Evolutionary conservation across 2,113 vertebrate species (phyloP).

Genomic region (Nannobrachium achirus): DNA sequence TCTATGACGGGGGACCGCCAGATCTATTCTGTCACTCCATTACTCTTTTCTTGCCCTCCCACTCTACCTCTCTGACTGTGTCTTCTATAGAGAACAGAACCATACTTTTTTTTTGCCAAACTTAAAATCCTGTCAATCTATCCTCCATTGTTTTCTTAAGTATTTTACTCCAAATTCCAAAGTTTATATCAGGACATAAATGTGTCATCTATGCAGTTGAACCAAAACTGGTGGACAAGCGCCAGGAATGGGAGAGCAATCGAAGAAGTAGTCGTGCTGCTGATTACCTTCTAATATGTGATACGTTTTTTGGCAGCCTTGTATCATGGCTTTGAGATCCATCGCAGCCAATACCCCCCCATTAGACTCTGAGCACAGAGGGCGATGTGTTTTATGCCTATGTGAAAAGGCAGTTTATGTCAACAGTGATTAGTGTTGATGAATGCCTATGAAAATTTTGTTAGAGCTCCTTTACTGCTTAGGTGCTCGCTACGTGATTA

Average conservation of each 20-base stretch:
- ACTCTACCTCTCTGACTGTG: neutral
- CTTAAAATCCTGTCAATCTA: slow-evolving; percentile 20
- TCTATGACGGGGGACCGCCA: neutral
- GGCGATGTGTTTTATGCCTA: slow-evolving; percentile 68
- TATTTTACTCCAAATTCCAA: neutral
- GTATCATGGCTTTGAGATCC: slow-evolving; percentile 40
- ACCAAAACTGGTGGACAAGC: slow-evolving; percentile 1
- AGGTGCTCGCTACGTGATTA: slow-evolving; percentile 65
- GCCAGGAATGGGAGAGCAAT: slow-evolving; percentile 11
- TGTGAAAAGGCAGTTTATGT: slow-evolving; percentile 76
- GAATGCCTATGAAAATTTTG: slow-evolving; percentile 68
- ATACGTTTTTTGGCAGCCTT: slow-evolving; percentile 7
- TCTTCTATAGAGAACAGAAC: slow-evolving; percentile 15
- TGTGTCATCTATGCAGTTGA: slow-evolving; percentile 24
- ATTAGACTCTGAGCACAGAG: slow-evolving; percentile 56
- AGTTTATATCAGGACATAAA: slow-evolving; percentile 33
- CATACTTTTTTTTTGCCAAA: neutral
- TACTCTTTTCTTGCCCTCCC: slow-evolving; percentile 16
- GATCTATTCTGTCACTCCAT: neutral
- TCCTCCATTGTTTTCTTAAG: slow-evolving; percentile 11
- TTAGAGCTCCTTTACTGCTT: slow-evolving; percentile 56
- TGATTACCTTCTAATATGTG: slow-evolving; percentile 33
- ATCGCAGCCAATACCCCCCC: slow-evolving; percentile 52
- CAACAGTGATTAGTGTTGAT: slow-evolving; percentile 75
- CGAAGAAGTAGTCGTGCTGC: slow-evolving; percentile 4